These are phyloP conservation scores for Homarus americanus DNA, from an alignment of 1,140 invertebrate species.

Conservation along the genomic window DNA sequence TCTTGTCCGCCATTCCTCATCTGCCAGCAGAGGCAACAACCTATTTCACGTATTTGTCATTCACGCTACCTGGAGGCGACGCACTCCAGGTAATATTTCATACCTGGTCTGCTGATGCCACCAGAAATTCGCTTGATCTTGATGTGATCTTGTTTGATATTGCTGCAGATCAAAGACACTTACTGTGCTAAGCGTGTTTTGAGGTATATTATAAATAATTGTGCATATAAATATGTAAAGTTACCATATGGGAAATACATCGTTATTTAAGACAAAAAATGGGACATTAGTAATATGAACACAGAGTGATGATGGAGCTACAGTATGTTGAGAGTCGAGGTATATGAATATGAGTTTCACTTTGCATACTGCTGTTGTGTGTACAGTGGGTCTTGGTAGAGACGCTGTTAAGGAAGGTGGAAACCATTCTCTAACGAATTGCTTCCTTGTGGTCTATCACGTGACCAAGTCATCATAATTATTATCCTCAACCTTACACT, in stretches of 20 bases:
- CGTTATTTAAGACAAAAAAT: background rate
- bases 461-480: background rate
- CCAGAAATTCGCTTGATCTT: slow-evolving; percentile 14
- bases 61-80: background rate
- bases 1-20: too few relatives aligned
- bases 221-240: background rate
- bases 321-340: background rate
- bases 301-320: background rate
- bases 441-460: background rate
- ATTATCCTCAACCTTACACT: background rate
- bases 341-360: background rate
- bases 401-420: background rate
- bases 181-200: slow-evolving; percentile 17
- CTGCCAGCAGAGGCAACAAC: background rate
- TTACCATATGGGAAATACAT: slow-evolving; percentile 8
- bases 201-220: slow-evolving; percentile 17
- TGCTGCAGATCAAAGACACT: slow-evolving; percentile 14
- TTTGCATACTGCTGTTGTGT: slow-evolving; percentile 1
- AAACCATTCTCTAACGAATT: background rate
- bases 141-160: background rate
- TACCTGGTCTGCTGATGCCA: background rate
- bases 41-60: background rate
- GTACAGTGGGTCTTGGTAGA: background rate
- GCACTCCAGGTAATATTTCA: background rate
- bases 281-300: background rate